Evolutionary conservation across 2,113 vertebrate genomes (phyloP), one percentile per base, ranked within the genome.

Genomic region (Desmodus rotundus): DNA sequence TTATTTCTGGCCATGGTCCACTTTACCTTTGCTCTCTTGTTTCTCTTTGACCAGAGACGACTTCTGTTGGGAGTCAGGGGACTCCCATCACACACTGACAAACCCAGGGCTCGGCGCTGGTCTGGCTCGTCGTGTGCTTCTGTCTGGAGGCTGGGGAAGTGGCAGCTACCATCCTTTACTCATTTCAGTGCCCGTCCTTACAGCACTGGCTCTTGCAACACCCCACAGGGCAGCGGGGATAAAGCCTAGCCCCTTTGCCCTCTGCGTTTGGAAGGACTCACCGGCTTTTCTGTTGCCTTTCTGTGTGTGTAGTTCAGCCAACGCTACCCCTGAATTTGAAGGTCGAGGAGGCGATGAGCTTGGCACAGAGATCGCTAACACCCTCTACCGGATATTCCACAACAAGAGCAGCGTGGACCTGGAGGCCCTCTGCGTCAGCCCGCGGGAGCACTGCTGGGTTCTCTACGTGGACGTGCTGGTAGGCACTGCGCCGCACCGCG

Each of bases 381-480:
- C 99, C 0, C 98, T 99, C 1, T 99, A 99, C 97, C 99, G 99
- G 98, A 99, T 99, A 91, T 99, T 99, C 96, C 99, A 99, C 98
- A 99, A 99, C 1, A 98, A 99, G 94, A 98, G 97, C 98, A 98
- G 98, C 7, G 6, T 99, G 7, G 98, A 99, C 95, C 97, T 99
- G 97, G 98, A 98, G 83, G 98, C 98, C 1, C 99, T 99, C 72
- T 99, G 99, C 65, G 99, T 99, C 91, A 98, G 98, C 89, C 98
- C 99, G 11, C 98, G 99, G 93, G 99, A 99, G 61, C 99, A 99
- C 97, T 99, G 99, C 98, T 99, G 99, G 99, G 95, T 99, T n/a
- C 99, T 99, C 50, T 99, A 99, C 4, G 99, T 99, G 61, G 99
- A 99, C 20, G 99, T 99, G n/a, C 97, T 99, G 99, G 99, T 99